Evolutionary conservation across 2,797 vertebrate species (phyloP), one percentile per base, ranked within the genome.

Genomic region (Acridotheres tristis): DNA sequence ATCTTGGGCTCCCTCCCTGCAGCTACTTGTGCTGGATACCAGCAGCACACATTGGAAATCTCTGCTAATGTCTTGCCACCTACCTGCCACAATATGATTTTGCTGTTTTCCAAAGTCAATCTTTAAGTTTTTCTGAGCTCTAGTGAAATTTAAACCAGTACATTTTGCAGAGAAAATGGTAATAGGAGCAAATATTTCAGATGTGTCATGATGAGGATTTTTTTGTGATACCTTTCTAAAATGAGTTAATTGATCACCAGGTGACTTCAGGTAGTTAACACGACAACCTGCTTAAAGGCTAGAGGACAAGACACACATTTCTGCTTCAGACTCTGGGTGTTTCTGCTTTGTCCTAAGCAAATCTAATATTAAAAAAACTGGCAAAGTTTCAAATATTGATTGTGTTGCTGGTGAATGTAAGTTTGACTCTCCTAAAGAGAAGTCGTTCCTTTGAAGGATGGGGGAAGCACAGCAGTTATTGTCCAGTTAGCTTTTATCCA

Each of bases 321-420:
- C 42, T 74, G 36, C 23, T 79, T 36, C 27, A 76, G 76, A 13
- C 36, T 66, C 55, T 8, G 13, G 16, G 50, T 36, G 18, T 57
- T 89, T 74, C 55, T 76, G 22, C n/a, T 77, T 85, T 94, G 34
- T n/a, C 34, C 36, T 72, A 58, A 74, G 38, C 32, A 76, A 74
- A 77, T 63, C 8, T 58, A 29, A 65, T 58, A 27, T 17, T 74
- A 74, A 71, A 84, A 79, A 80, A 40, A 17, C 5, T 90, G 53
- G 27, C 3, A 85, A 69, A 83, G 61, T 85, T 89, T 90, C 72
- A 90, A 48, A 43, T 92, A 89, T 83, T 71, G 84, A 77, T 87
- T 93, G n/a, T 73, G 29, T 57, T 90, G 9, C 16, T 87, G 15
- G 8, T 76, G 54, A 85, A 84, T 58, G 4, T 30, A 57, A 43